Evolutionary conservation across 1,140 invertebrate species (phyloP).

Genomic region (Caenorhabditis inopinata): DNA sequence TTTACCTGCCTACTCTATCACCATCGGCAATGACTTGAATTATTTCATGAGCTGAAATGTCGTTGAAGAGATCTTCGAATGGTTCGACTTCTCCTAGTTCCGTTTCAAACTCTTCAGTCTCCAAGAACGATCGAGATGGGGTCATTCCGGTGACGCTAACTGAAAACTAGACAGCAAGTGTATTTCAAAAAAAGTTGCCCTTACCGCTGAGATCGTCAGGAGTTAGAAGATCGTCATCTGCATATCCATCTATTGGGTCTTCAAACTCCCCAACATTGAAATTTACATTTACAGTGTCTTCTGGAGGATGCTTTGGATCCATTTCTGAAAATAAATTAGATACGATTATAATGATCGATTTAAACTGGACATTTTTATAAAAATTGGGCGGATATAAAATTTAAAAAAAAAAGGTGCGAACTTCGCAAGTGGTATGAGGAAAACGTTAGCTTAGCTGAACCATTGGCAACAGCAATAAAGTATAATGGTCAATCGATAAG

Average conservation of each 20-base stretch:
- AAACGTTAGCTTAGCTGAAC: too few relatives aligned
- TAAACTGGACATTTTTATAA: neutral
- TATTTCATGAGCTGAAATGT: slow-evolving; percentile 58
- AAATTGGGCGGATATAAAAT: neutral
- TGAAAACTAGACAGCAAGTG: neutral
- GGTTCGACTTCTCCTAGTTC: slow-evolving; percentile 51
- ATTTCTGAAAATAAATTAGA: neutral
- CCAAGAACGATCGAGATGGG: slow-evolving; percentile 42
- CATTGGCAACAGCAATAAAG: too few relatives aligned
- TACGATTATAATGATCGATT: too few relatives aligned
- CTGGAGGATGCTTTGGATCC: neutral
- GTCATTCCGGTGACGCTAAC: slow-evolving; percentile 21
- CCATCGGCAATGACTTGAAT: slow-evolving; percentile 63
- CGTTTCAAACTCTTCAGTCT: slow-evolving; percentile 45
- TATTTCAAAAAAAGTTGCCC: neutral
- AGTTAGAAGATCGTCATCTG: slow-evolving; percentile 63
- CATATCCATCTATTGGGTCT: slow-evolving; percentile 62
- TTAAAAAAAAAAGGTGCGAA: neutral
- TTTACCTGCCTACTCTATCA: slow-evolving; percentile 56
- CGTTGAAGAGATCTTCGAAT: slow-evolving; percentile 60
- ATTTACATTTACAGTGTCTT: neutral
- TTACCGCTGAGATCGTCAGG: slow-evolving; percentile 52
- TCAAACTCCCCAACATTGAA: slow-evolving; percentile 40
- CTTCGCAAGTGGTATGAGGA: too few relatives aligned
- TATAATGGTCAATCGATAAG: slow-evolving; percentile 17